phyloP scores from a whole-genome alignment of 2,113 vertebrate species.

The Pelobates fuscus region DNA sequence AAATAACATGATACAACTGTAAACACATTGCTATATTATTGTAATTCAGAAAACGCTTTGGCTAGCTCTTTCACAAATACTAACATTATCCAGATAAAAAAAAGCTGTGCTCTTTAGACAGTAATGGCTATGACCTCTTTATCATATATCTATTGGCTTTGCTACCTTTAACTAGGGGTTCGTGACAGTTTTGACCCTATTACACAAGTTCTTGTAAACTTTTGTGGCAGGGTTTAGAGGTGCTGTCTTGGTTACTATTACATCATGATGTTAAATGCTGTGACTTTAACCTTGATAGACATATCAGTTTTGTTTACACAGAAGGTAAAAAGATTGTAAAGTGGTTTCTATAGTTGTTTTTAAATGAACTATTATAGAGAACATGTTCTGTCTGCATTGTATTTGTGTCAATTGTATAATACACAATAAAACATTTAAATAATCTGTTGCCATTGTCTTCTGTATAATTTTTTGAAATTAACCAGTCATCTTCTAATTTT shows the following conservation, averaged over 20 bases:
- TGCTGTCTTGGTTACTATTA: conserved; percentile 53
- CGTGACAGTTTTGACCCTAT: conserved; percentile 63
- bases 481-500: no score
- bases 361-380: background rate
- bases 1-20: no score
- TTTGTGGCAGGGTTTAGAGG: conserved; percentile 54
- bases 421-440: no score
- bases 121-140: conserved; percentile 61
- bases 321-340: background rate
- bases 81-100: conserved; percentile 62
- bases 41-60: no score
- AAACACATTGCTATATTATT: no score
- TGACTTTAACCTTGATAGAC: conserved; percentile 38
- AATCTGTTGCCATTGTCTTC: no score
- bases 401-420: no score
- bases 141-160: conserved; percentile 62
- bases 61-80: conserved; percentile 55
- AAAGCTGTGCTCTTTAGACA: conserved; percentile 64
- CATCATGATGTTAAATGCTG: conserved; percentile 57
- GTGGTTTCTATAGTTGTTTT: background rate
- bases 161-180: conserved; percentile 62
- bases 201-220: conserved; percentile 63
- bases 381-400: no score
- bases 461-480: no score
- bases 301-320: conserved; percentile 31